A percentile compares a stretch with the other conserved stretches of the same genome.
phyloP scores from a whole-genome alignment of 64 coral and sea anemone species.

The Orbicella faveolata region DNA sequence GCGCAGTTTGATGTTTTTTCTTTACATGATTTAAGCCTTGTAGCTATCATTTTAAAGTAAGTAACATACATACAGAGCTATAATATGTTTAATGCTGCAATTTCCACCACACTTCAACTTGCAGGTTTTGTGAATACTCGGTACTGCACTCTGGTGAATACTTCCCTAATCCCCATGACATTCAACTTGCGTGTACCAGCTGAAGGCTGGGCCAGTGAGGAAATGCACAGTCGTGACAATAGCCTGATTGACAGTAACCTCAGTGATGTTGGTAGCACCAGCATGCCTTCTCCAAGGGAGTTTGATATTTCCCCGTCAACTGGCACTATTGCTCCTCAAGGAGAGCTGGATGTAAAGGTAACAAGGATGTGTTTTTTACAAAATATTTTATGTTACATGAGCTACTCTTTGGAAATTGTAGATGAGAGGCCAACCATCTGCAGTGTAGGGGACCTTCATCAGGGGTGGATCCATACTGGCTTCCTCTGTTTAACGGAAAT shows the following conservation, averaged over 20 bases:
- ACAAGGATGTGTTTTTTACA: neutral
- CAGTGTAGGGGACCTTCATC: no score
- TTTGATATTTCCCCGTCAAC: conserved; percentile 82
- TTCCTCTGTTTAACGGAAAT: no score
- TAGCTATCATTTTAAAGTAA: no score
- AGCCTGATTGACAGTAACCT: conserved; percentile 90
- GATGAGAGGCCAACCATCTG: no score
- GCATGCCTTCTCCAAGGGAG: conserved; percentile 62
- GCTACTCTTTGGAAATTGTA: no score
- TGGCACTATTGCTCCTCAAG: conserved; percentile 80
- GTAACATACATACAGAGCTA: neutral
- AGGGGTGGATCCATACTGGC: no score
- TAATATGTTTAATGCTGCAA: neutral
- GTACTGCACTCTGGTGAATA: conserved; percentile 81
- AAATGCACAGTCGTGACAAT: conserved; percentile 48
- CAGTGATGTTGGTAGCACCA: conserved; percentile 65
- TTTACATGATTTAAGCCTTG: no score
- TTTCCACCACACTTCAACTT: neutral
- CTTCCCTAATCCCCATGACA: conserved; percentile 97
- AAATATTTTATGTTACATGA: no score
- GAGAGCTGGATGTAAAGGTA: conserved; percentile 81
- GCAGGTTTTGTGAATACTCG: conserved; percentile 91
- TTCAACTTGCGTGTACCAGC: conserved; percentile 92
- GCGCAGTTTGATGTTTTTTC: no score
- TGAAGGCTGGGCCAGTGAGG: conserved; percentile 67